Conservation (phyloP, 2,113 vertebrate species). For the Ranitomeya imitator region DNA sequence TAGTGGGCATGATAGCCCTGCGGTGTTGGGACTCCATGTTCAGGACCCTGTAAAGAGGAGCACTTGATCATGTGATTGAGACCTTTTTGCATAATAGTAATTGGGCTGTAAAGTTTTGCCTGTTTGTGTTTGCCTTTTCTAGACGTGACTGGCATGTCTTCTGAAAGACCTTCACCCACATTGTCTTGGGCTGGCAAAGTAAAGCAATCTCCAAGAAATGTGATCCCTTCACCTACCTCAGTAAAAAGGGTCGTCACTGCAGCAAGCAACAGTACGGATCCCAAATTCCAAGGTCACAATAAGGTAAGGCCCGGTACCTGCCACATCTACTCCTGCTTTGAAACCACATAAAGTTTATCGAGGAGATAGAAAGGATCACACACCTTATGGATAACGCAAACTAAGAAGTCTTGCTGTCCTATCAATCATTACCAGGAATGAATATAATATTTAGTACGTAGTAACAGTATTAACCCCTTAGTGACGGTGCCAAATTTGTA, state of each 20-base stretch:
- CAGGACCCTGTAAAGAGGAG: background rate
- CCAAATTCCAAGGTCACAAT: background rate
- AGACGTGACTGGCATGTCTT: background rate
- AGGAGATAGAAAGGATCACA: no score
- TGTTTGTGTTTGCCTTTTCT: background rate
- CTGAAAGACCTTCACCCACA: background rate
- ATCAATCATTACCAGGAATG: no score
- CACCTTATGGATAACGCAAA: no score
- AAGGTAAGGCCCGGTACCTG: conserved; percentile 13
- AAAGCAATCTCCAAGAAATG: conserved; percentile 36
- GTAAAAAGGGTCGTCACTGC: background rate
- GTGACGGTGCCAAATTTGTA: no score
- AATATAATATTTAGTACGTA: no score
- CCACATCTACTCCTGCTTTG: no score
- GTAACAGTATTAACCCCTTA: no score
- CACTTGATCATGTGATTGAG: background rate
- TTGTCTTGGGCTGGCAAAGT: conserved; percentile 41
- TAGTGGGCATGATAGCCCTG: no score
- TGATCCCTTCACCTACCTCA: conserved; percentile 42
- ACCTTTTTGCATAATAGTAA: no score
- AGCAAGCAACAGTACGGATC: background rate
- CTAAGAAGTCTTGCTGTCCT: no score
- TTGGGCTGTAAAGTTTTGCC: background rate
- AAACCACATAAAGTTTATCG: no score
- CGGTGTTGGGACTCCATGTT: background rate